phyloP scores from a whole-genome alignment of 2,888 invertebrate species.

The Caenorhabditis virilis region DNA sequence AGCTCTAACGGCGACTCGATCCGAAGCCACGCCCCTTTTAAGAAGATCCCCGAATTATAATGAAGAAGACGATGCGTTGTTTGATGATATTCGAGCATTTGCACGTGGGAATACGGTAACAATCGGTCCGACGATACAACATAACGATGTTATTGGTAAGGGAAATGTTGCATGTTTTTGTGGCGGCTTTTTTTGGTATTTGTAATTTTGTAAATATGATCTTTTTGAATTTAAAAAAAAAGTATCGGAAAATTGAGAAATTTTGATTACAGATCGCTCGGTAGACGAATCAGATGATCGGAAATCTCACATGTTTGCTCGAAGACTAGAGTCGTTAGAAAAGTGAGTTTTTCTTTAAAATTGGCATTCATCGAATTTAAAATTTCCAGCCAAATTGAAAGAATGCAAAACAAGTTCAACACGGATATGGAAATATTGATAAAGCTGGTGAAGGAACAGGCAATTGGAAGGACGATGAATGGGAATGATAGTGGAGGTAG shows the following conservation, averaged over 20 bases:
- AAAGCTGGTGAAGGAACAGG: constrained; percentile 71
- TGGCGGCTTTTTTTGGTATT: too few species aligned
- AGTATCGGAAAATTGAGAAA: background rate
- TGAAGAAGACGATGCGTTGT: constrained; percentile 43
- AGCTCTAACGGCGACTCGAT: constrained; percentile 39
- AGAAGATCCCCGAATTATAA: constrained; percentile 21
- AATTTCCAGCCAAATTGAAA: constrained; percentile 73
- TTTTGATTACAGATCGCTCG: constrained; percentile 19
- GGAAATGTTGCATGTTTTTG: background rate
- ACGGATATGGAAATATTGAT: constrained; percentile 80
- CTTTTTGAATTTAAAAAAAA: constrained; percentile 1
- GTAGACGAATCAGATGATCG: constrained; percentile 30
- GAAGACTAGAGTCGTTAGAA: constrained; percentile 35
- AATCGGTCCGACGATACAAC: constrained; percentile 30
- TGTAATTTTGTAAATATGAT: background rate
- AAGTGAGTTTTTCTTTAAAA: constrained; percentile 9
- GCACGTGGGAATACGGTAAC: constrained; percentile 45
- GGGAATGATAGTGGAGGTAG: constrained; percentile 37
- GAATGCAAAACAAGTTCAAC: constrained; percentile 79
- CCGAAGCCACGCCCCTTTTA: constrained; percentile 44
- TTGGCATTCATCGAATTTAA: too few species aligned
- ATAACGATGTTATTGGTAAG: constrained; percentile 8
- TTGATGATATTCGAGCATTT: constrained; percentile 52
- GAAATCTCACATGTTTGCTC: constrained; percentile 20
- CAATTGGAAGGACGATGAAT: constrained; percentile 9